These are phyloP conservation scores for Rachycentron canadum DNA, from an alignment of 2,797 vertebrate species.

Conservation along the genomic window DNA sequence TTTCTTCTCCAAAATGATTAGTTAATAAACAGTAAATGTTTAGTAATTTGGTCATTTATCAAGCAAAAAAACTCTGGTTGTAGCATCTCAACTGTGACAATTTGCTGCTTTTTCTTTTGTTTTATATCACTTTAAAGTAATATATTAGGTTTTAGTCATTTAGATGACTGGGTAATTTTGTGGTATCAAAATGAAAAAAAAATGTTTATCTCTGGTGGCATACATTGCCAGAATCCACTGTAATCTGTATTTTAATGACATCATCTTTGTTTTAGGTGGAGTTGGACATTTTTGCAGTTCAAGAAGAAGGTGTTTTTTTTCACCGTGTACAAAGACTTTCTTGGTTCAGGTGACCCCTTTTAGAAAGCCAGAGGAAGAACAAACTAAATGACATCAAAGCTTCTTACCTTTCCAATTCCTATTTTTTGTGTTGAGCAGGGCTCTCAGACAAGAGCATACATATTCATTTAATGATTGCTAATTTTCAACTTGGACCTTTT, in stretches of 20 bases:
- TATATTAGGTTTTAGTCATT: not conserved
- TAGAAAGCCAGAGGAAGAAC: conserved; percentile 54
- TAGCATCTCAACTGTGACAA: not conserved
- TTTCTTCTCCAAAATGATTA: conserved; percentile 16
- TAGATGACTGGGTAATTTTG: not conserved
- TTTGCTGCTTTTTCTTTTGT: not conserved
- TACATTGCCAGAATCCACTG: not conserved
- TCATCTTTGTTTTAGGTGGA: conserved; percentile 47
- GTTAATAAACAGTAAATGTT: not conserved
- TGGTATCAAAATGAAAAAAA: conserved; percentile 7
- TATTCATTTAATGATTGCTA: conserved; percentile 19
- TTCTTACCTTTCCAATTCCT: conserved; percentile 57
- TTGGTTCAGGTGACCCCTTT: conserved; percentile 46
- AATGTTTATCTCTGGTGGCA: not conserved
- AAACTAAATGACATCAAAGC: conserved; percentile 62
- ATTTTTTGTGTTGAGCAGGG: conserved; percentile 52
- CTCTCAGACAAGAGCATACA: conserved; percentile 20
- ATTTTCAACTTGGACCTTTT: conserved; percentile 1
- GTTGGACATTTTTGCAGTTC: conserved; percentile 41
- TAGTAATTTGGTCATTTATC: not conserved
- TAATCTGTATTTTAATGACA: conserved; percentile 61
- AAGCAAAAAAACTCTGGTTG: conserved; percentile 14
- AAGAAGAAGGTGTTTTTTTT: conserved; percentile 43
- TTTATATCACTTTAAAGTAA: not conserved
- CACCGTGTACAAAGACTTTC: conserved; percentile 48